Percentiles rank a stretch among this genome's conserved stretches.
Evolutionary conservation across 2,888 invertebrate species (phyloP).

Genomic region (Rosalia funebris): DNA sequence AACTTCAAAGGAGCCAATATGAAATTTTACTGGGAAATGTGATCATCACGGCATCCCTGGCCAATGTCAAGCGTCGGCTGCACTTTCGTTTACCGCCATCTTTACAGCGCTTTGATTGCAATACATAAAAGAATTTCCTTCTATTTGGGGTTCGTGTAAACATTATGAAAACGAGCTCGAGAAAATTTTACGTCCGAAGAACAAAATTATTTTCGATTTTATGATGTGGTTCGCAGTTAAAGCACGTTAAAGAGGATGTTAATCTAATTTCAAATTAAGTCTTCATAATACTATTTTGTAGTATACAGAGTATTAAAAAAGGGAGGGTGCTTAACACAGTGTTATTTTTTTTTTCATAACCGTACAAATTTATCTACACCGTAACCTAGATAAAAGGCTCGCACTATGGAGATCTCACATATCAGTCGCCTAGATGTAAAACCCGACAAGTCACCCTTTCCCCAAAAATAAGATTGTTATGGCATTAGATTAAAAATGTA

Average conservation of each 20-base stretch:
- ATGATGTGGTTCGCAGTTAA: constrained; percentile 26
- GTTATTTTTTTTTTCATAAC: no score
- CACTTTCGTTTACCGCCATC: constrained; percentile 18
- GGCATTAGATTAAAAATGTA: no score
- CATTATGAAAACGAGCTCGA: constrained; percentile 25
- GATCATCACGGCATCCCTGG: constrained; percentile 23
- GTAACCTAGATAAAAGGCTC: no score
- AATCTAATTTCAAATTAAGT: constrained; percentile 18
- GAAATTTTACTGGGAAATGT: constrained; percentile 32
- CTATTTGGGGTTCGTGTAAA: constrained; percentile 25
- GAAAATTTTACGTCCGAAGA: constrained; percentile 21
- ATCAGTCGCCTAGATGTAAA: no score
- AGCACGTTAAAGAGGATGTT: constrained; percentile 22
- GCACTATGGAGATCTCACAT: no score
- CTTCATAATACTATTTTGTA: constrained; percentile 5
- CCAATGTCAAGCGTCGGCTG: constrained; percentile 28
- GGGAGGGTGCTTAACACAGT: no score
- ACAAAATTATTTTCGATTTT: constrained; percentile 27
- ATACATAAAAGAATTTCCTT: constrained; percentile 24
- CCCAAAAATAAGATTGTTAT: no score
- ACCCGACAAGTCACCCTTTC: no score
- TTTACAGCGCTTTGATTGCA: constrained; percentile 22
- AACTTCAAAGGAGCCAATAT: constrained; percentile 36
- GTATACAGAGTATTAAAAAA: no score
- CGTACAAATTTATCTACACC: no score